Evolutionary conservation across 2,113 vertebrate genomes (phyloP).

Genomic region (Halichoeres trimaculatus): DNA sequence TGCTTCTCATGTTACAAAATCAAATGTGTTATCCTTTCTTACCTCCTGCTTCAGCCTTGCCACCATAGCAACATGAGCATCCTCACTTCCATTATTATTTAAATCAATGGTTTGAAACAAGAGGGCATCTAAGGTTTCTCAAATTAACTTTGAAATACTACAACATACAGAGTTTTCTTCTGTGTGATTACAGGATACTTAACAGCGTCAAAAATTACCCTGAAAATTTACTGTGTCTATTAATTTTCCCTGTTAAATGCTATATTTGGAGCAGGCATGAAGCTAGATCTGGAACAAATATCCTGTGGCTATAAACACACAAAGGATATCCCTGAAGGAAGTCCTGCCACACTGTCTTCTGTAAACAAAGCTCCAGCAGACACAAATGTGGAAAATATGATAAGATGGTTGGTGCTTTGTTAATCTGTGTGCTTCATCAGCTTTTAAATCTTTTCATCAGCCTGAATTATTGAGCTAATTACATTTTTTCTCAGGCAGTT

Average conservation of each 20-base stretch:
- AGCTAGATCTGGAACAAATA: conserved; percentile 51
- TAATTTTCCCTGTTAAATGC: conserved; percentile 1
- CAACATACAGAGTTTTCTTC: neutral
- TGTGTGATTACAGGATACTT: too few relatives aligned
- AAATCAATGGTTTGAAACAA: conserved; percentile 15
- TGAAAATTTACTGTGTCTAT: neutral
- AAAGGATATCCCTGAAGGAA: conserved; percentile 69
- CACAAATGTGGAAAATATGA: conserved; percentile 44
- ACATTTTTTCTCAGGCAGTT: neutral
- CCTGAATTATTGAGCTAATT: neutral
- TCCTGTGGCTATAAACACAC: conserved; percentile 62
- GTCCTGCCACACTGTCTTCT: conserved; percentile 42
- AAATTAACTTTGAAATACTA: conserved; percentile 12
- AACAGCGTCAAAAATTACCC: neutral
- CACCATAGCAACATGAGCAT: conserved; percentile 39
- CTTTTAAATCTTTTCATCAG: neutral
- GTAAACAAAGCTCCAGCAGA: conserved; percentile 51
- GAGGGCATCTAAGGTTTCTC: neutral
- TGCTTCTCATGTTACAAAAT: conserved; percentile 30
- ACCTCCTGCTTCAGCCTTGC: conserved; percentile 42
- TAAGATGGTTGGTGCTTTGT: conserved; percentile 6
- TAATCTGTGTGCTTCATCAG: neutral
- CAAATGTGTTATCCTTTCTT: conserved; percentile 12
- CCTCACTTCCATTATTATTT: conserved; percentile 20
- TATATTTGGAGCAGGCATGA: conserved; percentile 45